Conservation (phyloP, 2,797 vertebrate species). For the Arctocebus calabarensis region DNA sequence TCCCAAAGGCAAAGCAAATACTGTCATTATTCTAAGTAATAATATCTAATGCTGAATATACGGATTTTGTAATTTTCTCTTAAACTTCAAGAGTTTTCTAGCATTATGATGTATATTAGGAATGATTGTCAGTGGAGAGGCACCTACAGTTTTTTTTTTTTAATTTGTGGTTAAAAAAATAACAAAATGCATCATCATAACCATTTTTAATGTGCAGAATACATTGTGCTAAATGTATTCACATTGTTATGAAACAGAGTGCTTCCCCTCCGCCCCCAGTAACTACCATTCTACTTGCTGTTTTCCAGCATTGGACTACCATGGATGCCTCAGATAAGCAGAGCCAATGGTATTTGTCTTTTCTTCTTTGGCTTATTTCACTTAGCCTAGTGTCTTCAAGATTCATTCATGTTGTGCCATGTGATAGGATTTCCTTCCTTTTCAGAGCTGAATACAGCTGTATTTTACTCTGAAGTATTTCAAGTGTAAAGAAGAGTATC, state of each 20-base stretch:
- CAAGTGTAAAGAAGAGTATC: background rate
- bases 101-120: background rate
- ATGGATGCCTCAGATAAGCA: background rate
- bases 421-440: background rate
- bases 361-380: conserved; percentile 3
- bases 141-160: background rate
- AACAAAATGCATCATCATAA: background rate
- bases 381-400: background rate
- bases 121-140: conserved; percentile 2
- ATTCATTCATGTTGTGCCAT: background rate
- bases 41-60: background rate
- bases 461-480: conserved; percentile 17
- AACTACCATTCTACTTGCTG: background rate
- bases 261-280: background rate
- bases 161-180: conserved; percentile 8
- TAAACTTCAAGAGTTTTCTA: conserved; percentile 35
- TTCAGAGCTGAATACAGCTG: background rate
- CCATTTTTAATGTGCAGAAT: background rate
- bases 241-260: background rate
- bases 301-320: background rate
- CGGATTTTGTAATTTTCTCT: background rate
- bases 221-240: background rate
- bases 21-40: background rate
- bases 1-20: background rate
- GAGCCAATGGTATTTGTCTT: background rate